Conservation (phyloP, 2,113 vertebrate species). For the Reinhardtius hippoglossoides region DNA sequence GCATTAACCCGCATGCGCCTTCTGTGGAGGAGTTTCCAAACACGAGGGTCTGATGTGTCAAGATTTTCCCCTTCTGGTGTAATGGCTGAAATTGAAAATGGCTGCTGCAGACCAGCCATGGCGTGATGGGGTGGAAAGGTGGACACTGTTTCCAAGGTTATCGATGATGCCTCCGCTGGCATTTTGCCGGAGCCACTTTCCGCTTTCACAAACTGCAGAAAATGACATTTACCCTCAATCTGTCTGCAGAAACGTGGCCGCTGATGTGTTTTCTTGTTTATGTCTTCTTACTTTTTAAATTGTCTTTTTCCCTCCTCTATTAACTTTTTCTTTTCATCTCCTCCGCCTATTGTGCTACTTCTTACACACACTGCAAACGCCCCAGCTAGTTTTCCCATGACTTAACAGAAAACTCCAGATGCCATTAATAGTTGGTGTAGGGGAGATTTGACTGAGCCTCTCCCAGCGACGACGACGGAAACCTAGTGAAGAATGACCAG, state of each 20-base stretch:
- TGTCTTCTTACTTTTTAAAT: slow-evolving; percentile 1
- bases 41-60: no score
- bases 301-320: neutral
- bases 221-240: no score
- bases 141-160: no score
- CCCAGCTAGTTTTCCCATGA: slow-evolving; percentile 10
- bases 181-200: no score
- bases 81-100: slow-evolving; percentile 28
- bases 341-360: no score
- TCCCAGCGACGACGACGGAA: slow-evolving; percentile 42
- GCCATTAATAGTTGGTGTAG: slow-evolving; percentile 1
- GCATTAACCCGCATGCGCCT: neutral
- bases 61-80: neutral
- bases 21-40: neutral
- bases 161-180: no score
- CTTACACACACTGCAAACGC: no score
- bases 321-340: neutral
- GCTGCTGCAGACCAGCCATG: neutral
- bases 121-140: neutral
- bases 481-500: slow-evolving; percentile 54
- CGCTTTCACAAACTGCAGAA: no score
- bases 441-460: slow-evolving; percentile 27
- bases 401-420: slow-evolving; percentile 17
- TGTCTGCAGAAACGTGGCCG: no score
- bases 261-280: slow-evolving; percentile 20